Evolutionary conservation across 2,113 vertebrate genomes (phyloP), one percentile per base, ranked within the genome.

Genomic region (Ammodytes marinus): DNA sequence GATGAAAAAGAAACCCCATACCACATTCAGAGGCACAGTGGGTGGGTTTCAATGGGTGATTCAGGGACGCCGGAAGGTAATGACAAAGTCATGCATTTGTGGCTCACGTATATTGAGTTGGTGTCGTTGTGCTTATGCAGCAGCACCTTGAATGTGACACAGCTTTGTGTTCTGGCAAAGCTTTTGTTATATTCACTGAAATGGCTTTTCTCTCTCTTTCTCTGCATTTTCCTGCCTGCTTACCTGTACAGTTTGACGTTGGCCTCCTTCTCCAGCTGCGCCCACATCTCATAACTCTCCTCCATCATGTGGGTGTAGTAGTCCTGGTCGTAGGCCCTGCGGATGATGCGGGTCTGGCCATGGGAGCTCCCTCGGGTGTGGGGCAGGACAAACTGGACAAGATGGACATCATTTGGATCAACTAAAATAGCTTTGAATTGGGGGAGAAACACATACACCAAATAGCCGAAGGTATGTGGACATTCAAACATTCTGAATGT

Each of bases 361-460:
- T 99, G 97, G 0, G 98, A 99, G 89, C 98, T 99, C 59, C 98
- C 97, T 69, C 98, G 91, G 0, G 95, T 95, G 86, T 99, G 98
- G 0, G 97, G 97, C 80, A 99, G 91, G 46, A 95, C 37, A 76
- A 99, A 99, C 98, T 99, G 57, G 5, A 63, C 72, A 19, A 57
- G 37, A 19, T 43, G 66, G 64, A 72, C 0, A 47, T 17, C 14
- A 13, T 0, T 58, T 10, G 11, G 47, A 12, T 61, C 0, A 73
- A 11, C n/a, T 54, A 0, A 27, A 63, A 27, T 45, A 4, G 64
- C 8, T 69, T 46, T 46, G 27, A 46, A 39, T 52, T n/a, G 1
- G 8, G 27, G 27, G 27, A 27, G 8, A 74, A 60, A 60, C 50
- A 37, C 4, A 42, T 7, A 11, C 45, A 68, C 4, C 10, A 64